A percentile compares a stretch with the other conserved stretches of the same genome.
These are phyloP conservation scores for Meandrusa payeni DNA, from an alignment of 2,888 invertebrate genomes.

Conservation along the genomic window DNA sequence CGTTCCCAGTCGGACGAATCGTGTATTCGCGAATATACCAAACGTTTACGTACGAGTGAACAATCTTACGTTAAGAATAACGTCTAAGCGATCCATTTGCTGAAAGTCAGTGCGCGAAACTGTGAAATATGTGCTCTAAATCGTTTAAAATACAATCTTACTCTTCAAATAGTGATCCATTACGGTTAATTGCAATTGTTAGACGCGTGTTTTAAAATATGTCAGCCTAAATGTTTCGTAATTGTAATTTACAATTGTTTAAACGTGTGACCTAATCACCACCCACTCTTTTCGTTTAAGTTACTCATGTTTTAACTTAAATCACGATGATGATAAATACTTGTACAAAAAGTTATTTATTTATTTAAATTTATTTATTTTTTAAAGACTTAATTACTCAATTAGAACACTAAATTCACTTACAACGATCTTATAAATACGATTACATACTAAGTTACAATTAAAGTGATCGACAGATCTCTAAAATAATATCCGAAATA, in stretches of 20 bases:
- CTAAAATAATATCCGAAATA: no score
- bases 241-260: constrained; percentile 23
- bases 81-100: background rate
- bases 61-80: constrained; percentile 1
- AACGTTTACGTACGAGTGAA: constrained; percentile 3
- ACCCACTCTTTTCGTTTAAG: constrained; percentile 44
- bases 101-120: constrained; percentile 36
- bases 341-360: no score
- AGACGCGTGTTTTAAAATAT: constrained; percentile 1
- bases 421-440: no score
- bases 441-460: no score
- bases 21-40: constrained; percentile 46
- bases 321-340: background rate
- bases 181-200: constrained; percentile 1
- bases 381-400: no score
- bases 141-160: background rate
- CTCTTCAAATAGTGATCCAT: background rate
- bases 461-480: no score
- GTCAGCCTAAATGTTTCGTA: constrained; percentile 6
- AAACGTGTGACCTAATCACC: constrained; percentile 61
- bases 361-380: no score
- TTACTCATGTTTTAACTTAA: no score
- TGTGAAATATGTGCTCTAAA: constrained; percentile 5
- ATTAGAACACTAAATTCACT: no score
- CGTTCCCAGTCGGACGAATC: constrained; percentile 65